phyloP scores from a whole-genome alignment of 2,113 vertebrate genomes.

The Chlorodrepanis virens region DNA sequence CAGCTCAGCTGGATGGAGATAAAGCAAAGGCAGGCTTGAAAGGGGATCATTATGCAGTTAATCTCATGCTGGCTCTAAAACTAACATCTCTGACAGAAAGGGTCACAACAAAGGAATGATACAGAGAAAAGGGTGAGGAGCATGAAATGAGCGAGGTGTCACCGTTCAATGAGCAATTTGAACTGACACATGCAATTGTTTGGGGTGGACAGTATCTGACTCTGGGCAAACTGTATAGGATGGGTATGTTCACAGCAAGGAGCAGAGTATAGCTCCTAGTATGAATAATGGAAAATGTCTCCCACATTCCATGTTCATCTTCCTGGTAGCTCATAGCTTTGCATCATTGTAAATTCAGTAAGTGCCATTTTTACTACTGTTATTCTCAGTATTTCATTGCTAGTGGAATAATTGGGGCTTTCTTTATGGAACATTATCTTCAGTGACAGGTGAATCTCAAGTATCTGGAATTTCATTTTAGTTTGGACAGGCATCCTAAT shows the following conservation, averaged over 20 bases:
- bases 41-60: not conserved
- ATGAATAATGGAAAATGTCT: not conserved
- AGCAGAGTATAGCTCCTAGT: not conserved
- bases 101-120: not conserved
- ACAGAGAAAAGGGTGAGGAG: not conserved
- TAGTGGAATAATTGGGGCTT: not conserved
- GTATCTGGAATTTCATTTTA: not conserved
- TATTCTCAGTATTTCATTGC: not conserved
- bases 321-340: not conserved
- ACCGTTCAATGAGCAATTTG: not conserved
- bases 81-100: slow-evolving; percentile 7
- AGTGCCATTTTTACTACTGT: not conserved
- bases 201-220: not conserved
- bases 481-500: not conserved
- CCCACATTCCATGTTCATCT: not conserved
- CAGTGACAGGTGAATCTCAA: not conserved
- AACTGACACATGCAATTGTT: not conserved
- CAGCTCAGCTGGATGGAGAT: not conserved
- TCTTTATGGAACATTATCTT: not conserved
- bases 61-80: slow-evolving; percentile 12
- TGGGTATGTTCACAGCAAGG: not conserved
- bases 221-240: not conserved
- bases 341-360: not conserved
- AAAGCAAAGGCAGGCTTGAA: slow-evolving; percentile 16
- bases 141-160: not conserved